phyloP scores from a whole-genome alignment of 2,888 invertebrate species.

The Eupithecia subfuscata region DNA sequence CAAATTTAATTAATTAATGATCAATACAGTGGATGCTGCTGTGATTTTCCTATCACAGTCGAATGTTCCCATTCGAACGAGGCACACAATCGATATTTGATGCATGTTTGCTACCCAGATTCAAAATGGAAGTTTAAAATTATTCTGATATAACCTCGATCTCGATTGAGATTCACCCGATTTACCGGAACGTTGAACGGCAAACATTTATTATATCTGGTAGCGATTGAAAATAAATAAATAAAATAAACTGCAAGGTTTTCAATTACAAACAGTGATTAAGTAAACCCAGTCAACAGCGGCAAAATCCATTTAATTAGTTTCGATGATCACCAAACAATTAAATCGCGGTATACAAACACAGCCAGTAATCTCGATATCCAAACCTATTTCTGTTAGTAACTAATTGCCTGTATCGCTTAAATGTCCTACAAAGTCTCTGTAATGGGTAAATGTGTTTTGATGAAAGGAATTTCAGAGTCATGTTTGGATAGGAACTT shows the following conservation, averaged over 20 bases:
- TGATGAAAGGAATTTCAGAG: slow-evolving; percentile 25
- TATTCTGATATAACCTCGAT: background rate
- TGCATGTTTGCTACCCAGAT: background rate
- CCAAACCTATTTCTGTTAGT: slow-evolving; percentile 34
- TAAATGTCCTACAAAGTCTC: slow-evolving; percentile 31
- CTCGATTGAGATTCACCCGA: background rate
- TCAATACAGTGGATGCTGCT: background rate
- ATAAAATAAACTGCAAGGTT: background rate
- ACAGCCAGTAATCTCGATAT: slow-evolving; percentile 39
- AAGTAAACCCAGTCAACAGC: background rate
- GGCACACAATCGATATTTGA: background rate
- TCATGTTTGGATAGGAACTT: slow-evolving; percentile 5
- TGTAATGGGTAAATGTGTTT: slow-evolving; percentile 34
- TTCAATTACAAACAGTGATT: background rate
- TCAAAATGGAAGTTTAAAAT: background rate
- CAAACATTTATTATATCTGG: background rate
- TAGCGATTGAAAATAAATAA: background rate
- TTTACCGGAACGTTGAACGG: background rate
- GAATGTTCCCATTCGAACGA: background rate
- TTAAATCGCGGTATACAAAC: slow-evolving; percentile 36
- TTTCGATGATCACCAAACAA: slow-evolving; percentile 35
- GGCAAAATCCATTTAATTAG: slow-evolving; percentile 16
- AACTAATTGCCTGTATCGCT: slow-evolving; percentile 40
- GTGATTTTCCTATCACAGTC: background rate
- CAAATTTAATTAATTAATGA: too few species aligned